Base-by-base conservation (phyloP, 2,113 vertebrate species). In the Leptobrachium leishanense region DNA sequence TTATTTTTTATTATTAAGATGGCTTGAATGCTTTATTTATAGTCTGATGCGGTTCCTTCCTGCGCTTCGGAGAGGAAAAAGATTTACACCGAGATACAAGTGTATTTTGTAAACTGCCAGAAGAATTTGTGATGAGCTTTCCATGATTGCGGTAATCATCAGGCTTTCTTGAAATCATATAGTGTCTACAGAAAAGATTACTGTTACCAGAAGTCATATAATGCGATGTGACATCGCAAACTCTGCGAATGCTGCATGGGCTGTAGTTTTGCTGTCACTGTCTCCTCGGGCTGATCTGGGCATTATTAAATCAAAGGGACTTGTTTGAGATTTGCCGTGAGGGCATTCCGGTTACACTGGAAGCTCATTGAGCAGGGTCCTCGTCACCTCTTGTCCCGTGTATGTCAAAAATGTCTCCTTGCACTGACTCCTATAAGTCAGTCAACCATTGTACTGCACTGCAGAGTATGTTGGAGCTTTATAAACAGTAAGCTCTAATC, bases 281-380 rank as follows among this genome's bases (percentile, higher is more conserved):
- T 43, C 76, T 77, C 82, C 42, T 2, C 2, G 43, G 84, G 82
- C 82, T 85, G 68, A 82, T 78, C 79, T 82, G 76, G 62, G 72
- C 75, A 86, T n/a, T 7, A 84, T 2, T 76, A 84, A 82, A 84
- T 72, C 72, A 80, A 1, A 1, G 6, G 82, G 83, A 87, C 11
- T 77, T 72, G 55, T 69, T 72, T 63, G 72, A 7, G 0, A 20
- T 57, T 84, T 67, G 77, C 0, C 0, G 0, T 57, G 55, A 86
- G 80, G 77, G 81, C 43, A 15, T 31, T 31, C 20, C 20, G 20
- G 20, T 31, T 31, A 31, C 20, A 31, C 20, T 31, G 20, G 20
- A 31, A 31, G 20, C 20, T 31, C 1, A 1, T 31, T 31, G 20
- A 31, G 20, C 20, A 1, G 20, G 20, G 20, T 31, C 0, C 20